Percentiles rank a stretch among this genome's conserved stretches.
Evolutionary conservation across 1,140 invertebrate species (phyloP).

Genomic region (Dryas iulia): DNA sequence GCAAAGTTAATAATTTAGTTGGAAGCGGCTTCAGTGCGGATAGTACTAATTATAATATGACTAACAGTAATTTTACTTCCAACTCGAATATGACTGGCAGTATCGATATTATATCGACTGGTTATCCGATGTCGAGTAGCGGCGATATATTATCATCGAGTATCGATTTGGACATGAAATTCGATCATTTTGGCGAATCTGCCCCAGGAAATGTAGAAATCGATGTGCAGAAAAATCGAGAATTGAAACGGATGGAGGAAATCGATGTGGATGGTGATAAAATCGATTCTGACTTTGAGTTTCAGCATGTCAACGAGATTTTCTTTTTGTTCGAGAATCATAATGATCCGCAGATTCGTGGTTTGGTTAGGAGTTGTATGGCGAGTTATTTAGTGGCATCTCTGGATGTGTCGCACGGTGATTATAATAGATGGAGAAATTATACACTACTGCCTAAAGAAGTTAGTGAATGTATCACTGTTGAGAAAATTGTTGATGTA

Average conservation of each 20-base stretch:
- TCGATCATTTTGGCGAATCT: conserved; percentile 79
- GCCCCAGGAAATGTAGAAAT: conserved; percentile 59
- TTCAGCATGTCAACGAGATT: conserved; percentile 85
- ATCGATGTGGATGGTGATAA: conserved; percentile 18
- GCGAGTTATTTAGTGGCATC: conserved; percentile 85
- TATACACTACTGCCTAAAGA: conserved; percentile 55
- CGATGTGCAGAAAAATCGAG: conserved; percentile 33
- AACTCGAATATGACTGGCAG: conserved; percentile 75
- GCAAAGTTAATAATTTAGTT: conserved; percentile 59
- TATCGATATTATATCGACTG: conserved; percentile 66
- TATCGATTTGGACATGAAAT: conserved; percentile 78
- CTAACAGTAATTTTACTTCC: conserved; percentile 72
- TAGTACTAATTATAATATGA: conserved; percentile 71
- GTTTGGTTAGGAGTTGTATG: conserved; percentile 84
- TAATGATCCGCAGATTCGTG: conserved; percentile 91
- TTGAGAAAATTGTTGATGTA: conserved; percentile 79
- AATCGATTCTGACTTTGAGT: conserved; percentile 48
- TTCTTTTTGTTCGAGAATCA: conserved; percentile 85
- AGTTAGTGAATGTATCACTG: conserved; percentile 60
- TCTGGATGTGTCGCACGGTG: conserved; percentile 81
- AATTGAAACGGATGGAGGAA: conserved; percentile 36
- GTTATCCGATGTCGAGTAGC: conserved; percentile 74
- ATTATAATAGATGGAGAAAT: conserved; percentile 79
- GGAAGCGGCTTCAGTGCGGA: conserved; percentile 65
- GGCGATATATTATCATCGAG: conserved; percentile 72